A percentile compares a stretch with the other conserved stretches of the same genome.
These are phyloP conservation scores for Eclectus roratus DNA, from an alignment of 2,113 vertebrate genomes.

Conservation along the genomic window DNA sequence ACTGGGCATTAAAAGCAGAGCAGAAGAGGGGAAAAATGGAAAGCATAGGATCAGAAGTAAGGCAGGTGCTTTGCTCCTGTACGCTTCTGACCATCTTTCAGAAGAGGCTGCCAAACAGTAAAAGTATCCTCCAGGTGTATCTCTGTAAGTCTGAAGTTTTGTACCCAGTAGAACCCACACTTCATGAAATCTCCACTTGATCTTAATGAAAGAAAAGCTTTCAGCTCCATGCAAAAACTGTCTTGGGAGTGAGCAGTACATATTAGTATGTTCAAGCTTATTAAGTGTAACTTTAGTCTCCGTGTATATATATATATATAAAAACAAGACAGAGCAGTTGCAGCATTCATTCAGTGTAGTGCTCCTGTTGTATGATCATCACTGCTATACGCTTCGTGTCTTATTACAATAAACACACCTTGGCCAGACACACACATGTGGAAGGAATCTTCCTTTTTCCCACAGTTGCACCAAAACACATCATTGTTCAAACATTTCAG, in stretches of 20 bases:
- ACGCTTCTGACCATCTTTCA: not conserved
- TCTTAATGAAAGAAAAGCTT: not conserved
- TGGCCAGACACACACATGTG: not conserved
- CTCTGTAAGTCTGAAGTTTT: not conserved
- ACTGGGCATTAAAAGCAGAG: not conserved
- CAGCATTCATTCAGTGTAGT: accelerated
- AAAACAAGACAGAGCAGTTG: not conserved
- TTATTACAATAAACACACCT: not conserved
- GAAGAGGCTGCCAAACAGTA: not conserved
- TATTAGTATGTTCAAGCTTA: not conserved
- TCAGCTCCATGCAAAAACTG: not conserved
- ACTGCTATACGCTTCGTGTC: not conserved
- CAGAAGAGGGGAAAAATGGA: not conserved
- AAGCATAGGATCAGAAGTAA: not conserved
- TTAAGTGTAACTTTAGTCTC: not conserved
- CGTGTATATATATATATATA: not conserved
- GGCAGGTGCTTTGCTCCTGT: not conserved
- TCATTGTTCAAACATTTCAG: not conserved
- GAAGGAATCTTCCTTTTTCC: not conserved
- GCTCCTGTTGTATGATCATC: not conserved
- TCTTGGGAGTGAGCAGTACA: not conserved
- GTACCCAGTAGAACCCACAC: not conserved
- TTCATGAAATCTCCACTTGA: not conserved
- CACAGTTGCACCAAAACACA: not conserved
- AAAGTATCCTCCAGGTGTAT: not conserved